Conservation (phyloP, 2,113 vertebrate genomes). For the Nothobranchius kuhntae region DNA sequence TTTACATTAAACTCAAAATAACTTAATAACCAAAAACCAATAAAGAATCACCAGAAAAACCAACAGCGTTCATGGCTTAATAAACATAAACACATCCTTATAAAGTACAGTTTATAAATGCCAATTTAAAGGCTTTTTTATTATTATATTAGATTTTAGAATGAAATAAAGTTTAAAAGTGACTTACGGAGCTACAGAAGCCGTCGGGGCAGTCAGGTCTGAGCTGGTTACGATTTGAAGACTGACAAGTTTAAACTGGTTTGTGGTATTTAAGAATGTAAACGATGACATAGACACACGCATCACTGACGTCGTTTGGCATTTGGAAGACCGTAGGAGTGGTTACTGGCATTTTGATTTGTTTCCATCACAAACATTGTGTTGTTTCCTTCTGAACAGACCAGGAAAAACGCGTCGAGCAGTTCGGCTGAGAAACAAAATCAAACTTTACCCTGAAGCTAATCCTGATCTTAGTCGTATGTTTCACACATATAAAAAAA, state of each 20-base stretch:
- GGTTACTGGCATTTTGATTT: not conserved
- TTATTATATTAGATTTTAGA: too few relatives aligned
- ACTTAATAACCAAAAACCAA: too few relatives aligned
- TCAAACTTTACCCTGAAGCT: not conserved
- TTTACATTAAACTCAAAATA: too few relatives aligned
- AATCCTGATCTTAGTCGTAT: too few relatives aligned
- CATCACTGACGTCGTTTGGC: not conserved
- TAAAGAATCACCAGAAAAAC: too few relatives aligned
- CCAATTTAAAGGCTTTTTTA: too few relatives aligned
- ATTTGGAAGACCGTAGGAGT: not conserved
- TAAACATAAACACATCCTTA: too few relatives aligned
- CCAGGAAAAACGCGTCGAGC: not conserved
- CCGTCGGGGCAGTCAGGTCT: not conserved
- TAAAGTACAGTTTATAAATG: too few relatives aligned
- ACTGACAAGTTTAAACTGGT: conserved; percentile 34
- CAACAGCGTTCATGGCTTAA: too few relatives aligned
- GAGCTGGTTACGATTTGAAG: not conserved
- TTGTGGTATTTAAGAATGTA: conserved; percentile 34
- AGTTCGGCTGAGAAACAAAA: not conserved
- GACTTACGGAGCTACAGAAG: conserved; percentile 32
- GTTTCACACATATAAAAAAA: not conserved
- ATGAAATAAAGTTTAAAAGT: not conserved
- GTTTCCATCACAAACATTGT: not conserved
- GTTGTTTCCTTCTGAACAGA: not conserved
- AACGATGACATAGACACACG: conserved; percentile 19